phyloP scores from a whole-genome alignment of 2,888 invertebrate species.

The Anthophora plumipes region DNA sequence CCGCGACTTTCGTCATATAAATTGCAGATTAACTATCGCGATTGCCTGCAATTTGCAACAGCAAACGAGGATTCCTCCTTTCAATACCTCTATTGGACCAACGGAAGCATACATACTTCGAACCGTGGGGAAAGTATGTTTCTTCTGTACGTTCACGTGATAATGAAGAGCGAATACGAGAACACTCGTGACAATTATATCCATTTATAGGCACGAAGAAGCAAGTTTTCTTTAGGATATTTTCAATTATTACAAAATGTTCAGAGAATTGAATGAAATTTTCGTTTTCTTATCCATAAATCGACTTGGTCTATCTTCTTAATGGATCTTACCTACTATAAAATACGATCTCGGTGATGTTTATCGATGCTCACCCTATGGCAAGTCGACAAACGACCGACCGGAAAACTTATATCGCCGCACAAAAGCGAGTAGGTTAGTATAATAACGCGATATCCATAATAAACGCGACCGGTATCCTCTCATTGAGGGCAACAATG shows the following conservation, averaged over 20 bases:
- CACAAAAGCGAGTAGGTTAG: slow-evolving; percentile 75
- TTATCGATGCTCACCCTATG: slow-evolving; percentile 10
- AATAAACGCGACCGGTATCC: slow-evolving; percentile 77
- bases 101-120: not conserved
- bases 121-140: not conserved
- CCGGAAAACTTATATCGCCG: slow-evolving; percentile 76
- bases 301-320: not conserved
- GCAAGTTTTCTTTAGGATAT: not conserved
- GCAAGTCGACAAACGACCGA: slow-evolving; percentile 46
- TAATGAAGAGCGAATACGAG: not conserved
- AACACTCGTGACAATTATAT: not conserved
- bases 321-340: not conserved
- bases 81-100: not conserved
- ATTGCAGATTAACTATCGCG: slow-evolving; percentile 55
- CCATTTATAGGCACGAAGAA: not conserved
- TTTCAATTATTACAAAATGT: no score
- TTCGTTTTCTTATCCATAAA: not conserved
- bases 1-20: slow-evolving; percentile 48
- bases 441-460: slow-evolving; percentile 79
- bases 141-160: not conserved
- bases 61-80: slow-evolving; percentile 35
- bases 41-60: slow-evolving; percentile 55
- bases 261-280: not conserved
- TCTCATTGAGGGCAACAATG: slow-evolving; percentile 84
- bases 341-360: slow-evolving; percentile 28